These are phyloP conservation scores for Hydrolagus affinis DNA, from an alignment of 2,113 vertebrate genomes.

Conservation along the genomic window DNA sequence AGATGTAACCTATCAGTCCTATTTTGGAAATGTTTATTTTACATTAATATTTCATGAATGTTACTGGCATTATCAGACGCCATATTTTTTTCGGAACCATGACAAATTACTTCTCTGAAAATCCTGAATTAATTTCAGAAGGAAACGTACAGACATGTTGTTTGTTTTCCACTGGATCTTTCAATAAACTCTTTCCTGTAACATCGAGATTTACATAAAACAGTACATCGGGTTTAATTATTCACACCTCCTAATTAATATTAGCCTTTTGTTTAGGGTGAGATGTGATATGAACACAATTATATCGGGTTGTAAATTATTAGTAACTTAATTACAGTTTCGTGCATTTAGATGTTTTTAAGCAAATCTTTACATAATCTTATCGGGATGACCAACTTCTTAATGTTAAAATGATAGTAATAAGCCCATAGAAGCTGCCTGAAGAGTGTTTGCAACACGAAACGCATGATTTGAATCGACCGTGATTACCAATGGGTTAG, in stretches of 20 bases:
- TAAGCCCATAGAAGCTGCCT: not conserved
- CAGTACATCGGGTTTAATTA: not conserved
- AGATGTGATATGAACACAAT: not conserved
- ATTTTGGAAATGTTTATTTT: not conserved
- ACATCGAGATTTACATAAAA: not conserved
- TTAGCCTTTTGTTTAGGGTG: not conserved
- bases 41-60: slow-evolving; percentile 23
- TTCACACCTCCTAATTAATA: not conserved
- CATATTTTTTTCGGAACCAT: slow-evolving; percentile 7
- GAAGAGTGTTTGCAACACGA: not conserved
- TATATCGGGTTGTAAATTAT: not conserved
- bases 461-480: too few relatives aligned
- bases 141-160: not conserved
- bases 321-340: slow-evolving; percentile 4
- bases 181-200: not conserved
- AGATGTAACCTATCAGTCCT: not conserved
- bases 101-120: not conserved
- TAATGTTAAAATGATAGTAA: not conserved
- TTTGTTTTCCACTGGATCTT: slow-evolving; percentile 2
- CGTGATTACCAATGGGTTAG: too few relatives aligned
- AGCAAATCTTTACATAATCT: not conserved
- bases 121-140: not conserved
- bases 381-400: not conserved
- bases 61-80: slow-evolving; percentile 21
- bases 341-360: not conserved